A percentile compares a stretch with the other conserved stretches of the same genome.
Conservation (phyloP, 2,113 vertebrate genomes). For the Bambusicola thoracicus region DNA sequence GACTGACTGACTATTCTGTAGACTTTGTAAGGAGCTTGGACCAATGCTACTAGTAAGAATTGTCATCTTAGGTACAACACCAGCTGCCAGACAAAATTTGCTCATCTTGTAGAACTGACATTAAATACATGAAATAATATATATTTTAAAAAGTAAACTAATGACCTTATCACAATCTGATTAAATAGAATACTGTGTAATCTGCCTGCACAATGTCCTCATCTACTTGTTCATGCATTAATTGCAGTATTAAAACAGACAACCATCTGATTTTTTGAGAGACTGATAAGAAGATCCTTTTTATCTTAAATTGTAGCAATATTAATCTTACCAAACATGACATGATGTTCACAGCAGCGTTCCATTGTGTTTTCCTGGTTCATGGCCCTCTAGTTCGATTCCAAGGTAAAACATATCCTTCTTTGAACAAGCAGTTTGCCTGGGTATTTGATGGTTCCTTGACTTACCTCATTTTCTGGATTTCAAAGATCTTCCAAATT, state of each 20-base stretch:
- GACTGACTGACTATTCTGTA: neutral
- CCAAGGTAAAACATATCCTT: neutral
- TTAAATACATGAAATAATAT: neutral
- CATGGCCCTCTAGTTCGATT: neutral
- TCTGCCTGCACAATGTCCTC: neutral
- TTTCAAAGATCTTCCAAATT: conserved; percentile 4
- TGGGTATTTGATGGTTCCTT: neutral
- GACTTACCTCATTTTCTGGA: neutral
- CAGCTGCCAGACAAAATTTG: neutral
- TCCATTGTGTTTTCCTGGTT: neutral
- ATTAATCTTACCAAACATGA: neutral
- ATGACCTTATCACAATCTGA: neutral
- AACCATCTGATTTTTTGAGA: neutral
- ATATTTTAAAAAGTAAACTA: no score
- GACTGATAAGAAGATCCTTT: neutral
- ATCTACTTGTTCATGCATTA: neutral
- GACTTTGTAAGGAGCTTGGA: neutral
- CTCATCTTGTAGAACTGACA: neutral
- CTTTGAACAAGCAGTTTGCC: neutral
- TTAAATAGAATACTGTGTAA: neutral
- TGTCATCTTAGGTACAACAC: neutral
- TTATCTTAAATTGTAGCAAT: neutral
- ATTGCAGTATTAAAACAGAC: neutral
- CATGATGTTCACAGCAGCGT: neutral
- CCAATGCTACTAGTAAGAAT: neutral